phyloP scores from a whole-genome alignment of 2,797 vertebrate genomes.

The Malurus leucopterus region DNA sequence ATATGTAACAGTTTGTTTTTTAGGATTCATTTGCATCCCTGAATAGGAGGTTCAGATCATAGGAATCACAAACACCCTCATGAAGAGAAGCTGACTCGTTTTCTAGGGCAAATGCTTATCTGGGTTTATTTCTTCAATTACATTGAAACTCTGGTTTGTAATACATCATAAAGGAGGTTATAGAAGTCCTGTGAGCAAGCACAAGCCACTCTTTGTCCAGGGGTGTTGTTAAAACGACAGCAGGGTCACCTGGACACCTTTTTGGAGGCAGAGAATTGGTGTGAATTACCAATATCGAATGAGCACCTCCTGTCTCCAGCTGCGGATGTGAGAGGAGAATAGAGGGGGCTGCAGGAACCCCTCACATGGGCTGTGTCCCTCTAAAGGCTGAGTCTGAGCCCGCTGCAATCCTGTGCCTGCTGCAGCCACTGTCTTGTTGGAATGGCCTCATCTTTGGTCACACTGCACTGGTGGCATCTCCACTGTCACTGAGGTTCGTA shows the following conservation, averaged over 20 bases:
- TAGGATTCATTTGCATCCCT: not conserved
- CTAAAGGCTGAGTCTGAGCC: not conserved
- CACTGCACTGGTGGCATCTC: accelerated
- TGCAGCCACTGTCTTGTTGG: not conserved
- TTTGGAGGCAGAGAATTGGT: not conserved
- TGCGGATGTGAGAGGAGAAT: not conserved
- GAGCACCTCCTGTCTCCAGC: not conserved
- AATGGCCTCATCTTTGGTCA: accelerated
- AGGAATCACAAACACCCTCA: not conserved
- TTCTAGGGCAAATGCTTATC: not conserved
- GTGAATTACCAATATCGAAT: accelerated
- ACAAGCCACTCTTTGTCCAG: not conserved
- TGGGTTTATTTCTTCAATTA: not conserved
- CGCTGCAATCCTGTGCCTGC: accelerated
- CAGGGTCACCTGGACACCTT: not conserved
- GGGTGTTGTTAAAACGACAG: not conserved
- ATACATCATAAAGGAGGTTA: not conserved
- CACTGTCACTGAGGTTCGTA: accelerated
- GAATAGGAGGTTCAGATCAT: not conserved
- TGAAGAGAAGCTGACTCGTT: not conserved
- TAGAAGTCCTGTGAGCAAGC: not conserved
- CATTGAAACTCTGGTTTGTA: not conserved
- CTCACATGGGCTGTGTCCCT: not conserved
- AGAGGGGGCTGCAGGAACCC: not conserved
- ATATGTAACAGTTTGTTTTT: not conserved